A percentile compares a stretch with the other conserved stretches of the same genome.
These are phyloP conservation scores for Mythimna albipuncta DNA, from an alignment of 2,888 invertebrate species.

Conservation along the genomic window DNA sequence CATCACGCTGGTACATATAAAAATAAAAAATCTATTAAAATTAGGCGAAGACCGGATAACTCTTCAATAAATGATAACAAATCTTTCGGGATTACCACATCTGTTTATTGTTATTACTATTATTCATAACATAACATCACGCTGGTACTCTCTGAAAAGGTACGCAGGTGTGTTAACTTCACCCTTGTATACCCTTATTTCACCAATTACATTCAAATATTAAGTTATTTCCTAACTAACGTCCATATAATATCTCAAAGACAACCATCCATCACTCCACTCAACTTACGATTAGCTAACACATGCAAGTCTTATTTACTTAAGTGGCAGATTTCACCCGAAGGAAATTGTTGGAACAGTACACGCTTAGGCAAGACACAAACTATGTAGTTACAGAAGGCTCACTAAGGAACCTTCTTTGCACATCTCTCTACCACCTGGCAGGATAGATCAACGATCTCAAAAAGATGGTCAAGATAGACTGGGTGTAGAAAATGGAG, in stretches of 20 bases:
- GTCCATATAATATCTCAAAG: background rate
- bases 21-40: too few relatives aligned
- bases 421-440: background rate
- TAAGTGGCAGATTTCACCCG: constrained; percentile 63
- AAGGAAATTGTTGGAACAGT: constrained; percentile 63
- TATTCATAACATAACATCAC: too few relatives aligned
- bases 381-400: constrained; percentile 8
- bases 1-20: too few relatives aligned
- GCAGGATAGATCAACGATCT: background rate
- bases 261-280: constrained; percentile 13
- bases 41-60: too few relatives aligned
- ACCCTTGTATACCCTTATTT: too few relatives aligned
- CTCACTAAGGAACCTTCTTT: background rate
- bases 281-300: constrained; percentile 44
- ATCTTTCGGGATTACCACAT: too few relatives aligned
- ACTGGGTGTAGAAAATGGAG: background rate
- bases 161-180: too few relatives aligned
- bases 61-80: too few relatives aligned
- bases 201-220: too few relatives aligned
- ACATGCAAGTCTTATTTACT: constrained; percentile 55
- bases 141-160: too few relatives aligned
- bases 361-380: constrained; percentile 14
- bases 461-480: background rate
- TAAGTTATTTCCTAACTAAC: background rate
- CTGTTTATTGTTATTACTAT: too few relatives aligned